Evolutionary conservation across 2,888 invertebrate genomes (phyloP), one percentile per base, ranked within the genome.

Genomic region (Drosophila neonasuta): DNA sequence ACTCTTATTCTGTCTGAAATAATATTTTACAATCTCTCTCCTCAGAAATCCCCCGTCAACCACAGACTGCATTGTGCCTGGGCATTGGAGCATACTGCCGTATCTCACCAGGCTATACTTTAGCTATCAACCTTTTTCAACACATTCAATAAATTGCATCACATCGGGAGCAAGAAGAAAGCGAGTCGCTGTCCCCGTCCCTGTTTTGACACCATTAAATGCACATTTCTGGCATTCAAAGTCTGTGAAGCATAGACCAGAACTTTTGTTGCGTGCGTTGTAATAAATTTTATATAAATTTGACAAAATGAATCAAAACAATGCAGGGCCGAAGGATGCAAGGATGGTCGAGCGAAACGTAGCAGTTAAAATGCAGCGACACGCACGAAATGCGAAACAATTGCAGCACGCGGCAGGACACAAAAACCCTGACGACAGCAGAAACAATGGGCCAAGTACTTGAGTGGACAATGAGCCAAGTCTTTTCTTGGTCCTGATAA

Each of bases 271-370:
- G 30, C 84, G 81, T 84, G 84, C 61, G 73, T 56, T 70, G 72
- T 68, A 86, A 87, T 86, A 88, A 86, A 88, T 88, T 86, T 85
- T 83, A 88, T 87, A 88, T 85, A 85, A 87, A 88, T 88, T 84
- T 86, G 88, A 87, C 87, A 87, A 83, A 82, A 63, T 79, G 82
- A 77, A 82, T 84, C 88, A 87, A 67, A 88, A 87, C 87, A 87
- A 83, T 82, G 41, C 51, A 68, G 72, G 44, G 41, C 44, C 52
- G 42, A 45, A 50, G 30, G 29, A 2, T n/a, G n/a, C 56, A 20
- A 44, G 36, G 24, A 24, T 17, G 13, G 57, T 44, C 52, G 54
- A 48, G 71, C 63, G 62, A 67, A 24, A 6, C 24, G 24, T 24
- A 24, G 65, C 68, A 54, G 15, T 8, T 34, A 39, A 29, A 68